Base-by-base conservation (phyloP, 2,888 invertebrate species). In the Caenorhabditis angaria region DNA sequence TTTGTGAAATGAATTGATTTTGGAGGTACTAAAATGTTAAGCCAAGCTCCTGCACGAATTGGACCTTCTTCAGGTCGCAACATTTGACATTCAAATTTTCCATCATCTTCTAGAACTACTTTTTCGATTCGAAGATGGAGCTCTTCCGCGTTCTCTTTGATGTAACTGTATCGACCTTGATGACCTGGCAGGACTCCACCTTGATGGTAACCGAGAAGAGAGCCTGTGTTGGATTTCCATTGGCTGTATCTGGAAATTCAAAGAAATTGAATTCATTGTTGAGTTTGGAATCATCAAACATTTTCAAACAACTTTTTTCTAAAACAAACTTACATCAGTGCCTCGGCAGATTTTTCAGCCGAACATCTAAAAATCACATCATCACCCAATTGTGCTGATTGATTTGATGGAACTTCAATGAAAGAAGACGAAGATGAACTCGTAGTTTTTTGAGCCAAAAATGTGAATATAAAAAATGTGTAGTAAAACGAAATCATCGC, bases 41-140 rank as follows among this genome's bases (percentile, higher is more conserved):
- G 62, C 54, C 53, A 71, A 8, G 85, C 82, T 12, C 78, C 66
- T 5, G 83, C 80, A 22, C 85, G 69, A 48, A 83, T 78, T 1
- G 83, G 83, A 14, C 82, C 83, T 27, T 72, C 76, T 25, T 75
- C 78, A 18, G 80, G 79, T 53, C 80, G 70, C 35, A 85, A 61
- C 82, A 97, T 94, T 91, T 97, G 97, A 89, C 97, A 97, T 90
- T 97, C 94, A 89, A 93, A 97, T 87, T 94, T 93, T 0, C 94
- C 95, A 88, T 97, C 97, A 88, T 97, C 97, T 83, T 92, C 93
- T 56, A 95, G 90, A 53, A 93, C 92, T 10, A 93, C 81, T 18
- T 76, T 61, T 28, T 79, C 77, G 51, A 86, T 86, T 64, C 78
- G 72, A 51, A 86, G 67, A 61, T 84, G 77, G 22, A 86, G 75